Evolutionary conservation across 2,113 vertebrate genomes (phyloP).

Genomic region (Theristicus caerulescens): DNA sequence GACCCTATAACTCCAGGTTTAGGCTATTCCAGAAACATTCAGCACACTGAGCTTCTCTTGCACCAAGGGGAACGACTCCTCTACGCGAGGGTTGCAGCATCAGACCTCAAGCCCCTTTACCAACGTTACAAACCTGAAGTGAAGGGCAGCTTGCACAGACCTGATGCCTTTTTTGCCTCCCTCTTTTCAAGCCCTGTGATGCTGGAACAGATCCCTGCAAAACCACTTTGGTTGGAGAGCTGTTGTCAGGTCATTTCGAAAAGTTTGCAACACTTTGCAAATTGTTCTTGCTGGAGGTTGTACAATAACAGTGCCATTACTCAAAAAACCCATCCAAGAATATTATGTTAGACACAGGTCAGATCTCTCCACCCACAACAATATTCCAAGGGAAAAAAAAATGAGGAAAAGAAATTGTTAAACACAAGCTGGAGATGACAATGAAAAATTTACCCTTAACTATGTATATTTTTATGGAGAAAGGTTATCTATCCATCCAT

Average conservation of each 20-base stretch:
- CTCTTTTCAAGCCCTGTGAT: neutral
- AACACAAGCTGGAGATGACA: neutral
- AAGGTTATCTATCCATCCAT: constrained; percentile 53
- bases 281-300: constrained; percentile 50
- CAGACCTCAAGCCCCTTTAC: neutral
- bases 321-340: neutral
- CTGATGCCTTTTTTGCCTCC: neutral
- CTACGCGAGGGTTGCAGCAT: accelerated
- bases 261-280: constrained; percentile 47
- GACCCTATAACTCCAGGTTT: neutral
- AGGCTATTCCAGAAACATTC: neutral
- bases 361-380: neutral
- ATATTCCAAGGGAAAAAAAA: neutral
- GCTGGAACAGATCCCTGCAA: constrained; percentile 23
- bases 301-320: neutral
- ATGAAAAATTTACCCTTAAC: constrained; percentile 7
- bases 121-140: neutral
- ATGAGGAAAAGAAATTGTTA: neutral
- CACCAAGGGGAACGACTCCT: neutral
- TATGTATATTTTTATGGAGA: constrained; percentile 23
- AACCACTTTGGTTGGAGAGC: constrained; percentile 25
- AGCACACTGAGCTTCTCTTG: neutral
- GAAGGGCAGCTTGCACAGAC: neutral
- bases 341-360: neutral
- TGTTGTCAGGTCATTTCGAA: constrained; percentile 43